phyloP scores from a whole-genome alignment of 2,797 vertebrate species.

The Parambassis ranga region DNA sequence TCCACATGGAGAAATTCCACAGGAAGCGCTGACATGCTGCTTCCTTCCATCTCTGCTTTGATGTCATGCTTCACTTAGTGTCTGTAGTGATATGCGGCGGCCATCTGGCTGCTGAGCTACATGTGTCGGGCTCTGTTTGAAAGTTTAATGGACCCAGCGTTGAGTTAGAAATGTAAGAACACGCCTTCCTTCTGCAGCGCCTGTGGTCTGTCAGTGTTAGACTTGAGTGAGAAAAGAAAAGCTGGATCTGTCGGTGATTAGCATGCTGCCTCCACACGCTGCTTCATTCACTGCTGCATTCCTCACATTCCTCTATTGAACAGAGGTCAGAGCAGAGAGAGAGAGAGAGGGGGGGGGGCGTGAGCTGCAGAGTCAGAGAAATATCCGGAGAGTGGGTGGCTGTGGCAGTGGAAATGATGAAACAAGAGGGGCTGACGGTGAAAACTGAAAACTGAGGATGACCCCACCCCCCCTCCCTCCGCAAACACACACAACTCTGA shows the following conservation, averaged over 20 bases:
- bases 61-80: constrained; percentile 16
- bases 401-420: constrained; percentile 56
- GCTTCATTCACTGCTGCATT: constrained; percentile 58
- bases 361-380: constrained; percentile 12
- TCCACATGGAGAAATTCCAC: constrained; percentile 23
- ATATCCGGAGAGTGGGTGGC: constrained; percentile 53
- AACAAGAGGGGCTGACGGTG: constrained; percentile 14
- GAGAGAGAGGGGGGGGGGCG: background rate
- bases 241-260: constrained; percentile 6
- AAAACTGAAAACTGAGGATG: constrained; percentile 34
- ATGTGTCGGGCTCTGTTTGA: constrained; percentile 49
- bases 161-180: background rate
- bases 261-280: constrained; percentile 8
- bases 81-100: constrained; percentile 15
- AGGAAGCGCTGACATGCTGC: constrained; percentile 1
- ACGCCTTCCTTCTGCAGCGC: background rate
- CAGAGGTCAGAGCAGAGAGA: constrained; percentile 21
- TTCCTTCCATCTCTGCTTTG: constrained; percentile 35
- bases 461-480: background rate
- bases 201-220: background rate
- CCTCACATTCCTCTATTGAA: constrained; percentile 49
- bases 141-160: background rate
- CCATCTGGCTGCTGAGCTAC: constrained; percentile 18
- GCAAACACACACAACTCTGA: background rate
- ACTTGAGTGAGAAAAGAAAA: background rate